Percentiles rank a stretch among this genome's conserved stretches.
phyloP scores from a whole-genome alignment of 1,140 invertebrate species.

The Trypoxylus dichotomus region DNA sequence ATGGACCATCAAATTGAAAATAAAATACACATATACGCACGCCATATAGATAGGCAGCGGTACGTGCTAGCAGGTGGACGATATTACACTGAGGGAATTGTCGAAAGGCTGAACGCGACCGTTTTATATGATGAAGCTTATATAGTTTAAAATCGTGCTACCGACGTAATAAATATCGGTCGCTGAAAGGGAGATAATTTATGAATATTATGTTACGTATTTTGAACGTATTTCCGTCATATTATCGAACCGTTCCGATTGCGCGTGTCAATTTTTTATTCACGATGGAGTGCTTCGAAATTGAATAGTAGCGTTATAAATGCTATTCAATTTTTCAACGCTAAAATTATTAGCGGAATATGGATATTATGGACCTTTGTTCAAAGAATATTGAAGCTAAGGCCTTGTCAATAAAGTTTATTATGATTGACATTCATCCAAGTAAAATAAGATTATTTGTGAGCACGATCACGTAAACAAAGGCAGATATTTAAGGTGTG shows the following conservation, averaged over 20 bases:
- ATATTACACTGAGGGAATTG: not conserved
- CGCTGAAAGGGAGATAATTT: not conserved
- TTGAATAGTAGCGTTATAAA: not conserved
- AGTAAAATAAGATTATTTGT: no score
- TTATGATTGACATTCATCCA: no score
- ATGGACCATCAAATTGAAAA: not conserved
- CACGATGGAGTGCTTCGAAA: not conserved
- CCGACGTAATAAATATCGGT: not conserved
- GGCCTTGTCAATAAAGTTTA: no score
- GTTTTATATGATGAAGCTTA: not conserved
- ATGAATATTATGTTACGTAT: not conserved
- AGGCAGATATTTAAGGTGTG: no score
- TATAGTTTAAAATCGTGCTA: not conserved
- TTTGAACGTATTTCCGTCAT: not conserved
- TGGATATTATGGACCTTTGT: no score
- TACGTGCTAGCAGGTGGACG: not conserved
- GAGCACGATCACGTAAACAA: no score
- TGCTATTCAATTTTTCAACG: no score
- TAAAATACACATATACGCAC: not conserved
- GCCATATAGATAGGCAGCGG: not conserved
- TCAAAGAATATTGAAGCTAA: no score
- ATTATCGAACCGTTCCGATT: not conserved
- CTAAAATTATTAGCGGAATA: no score
- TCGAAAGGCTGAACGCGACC: not conserved
- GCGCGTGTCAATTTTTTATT: not conserved